These are phyloP conservation scores for Hypercompe scribonia DNA, from an alignment of 2,888 invertebrate genomes.

Conservation along the genomic window DNA sequence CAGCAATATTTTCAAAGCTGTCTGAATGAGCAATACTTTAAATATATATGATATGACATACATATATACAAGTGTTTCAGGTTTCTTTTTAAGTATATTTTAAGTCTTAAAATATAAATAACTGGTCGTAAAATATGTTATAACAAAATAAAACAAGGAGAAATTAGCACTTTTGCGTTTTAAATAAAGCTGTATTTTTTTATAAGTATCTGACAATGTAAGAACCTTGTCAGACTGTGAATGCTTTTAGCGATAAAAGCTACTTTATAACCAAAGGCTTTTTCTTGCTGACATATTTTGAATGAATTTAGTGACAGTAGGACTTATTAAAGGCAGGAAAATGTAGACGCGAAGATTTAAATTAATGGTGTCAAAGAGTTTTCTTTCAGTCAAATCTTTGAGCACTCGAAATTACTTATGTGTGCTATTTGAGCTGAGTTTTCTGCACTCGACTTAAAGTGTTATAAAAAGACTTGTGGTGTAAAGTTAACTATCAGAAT, in stretches of 20 bases:
- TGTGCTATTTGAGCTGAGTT: background rate
- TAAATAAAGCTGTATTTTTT: background rate
- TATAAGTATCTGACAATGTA: conserved; percentile 2
- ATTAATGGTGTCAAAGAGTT: background rate
- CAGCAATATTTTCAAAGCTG: too few species aligned
- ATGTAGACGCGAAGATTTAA: background rate
- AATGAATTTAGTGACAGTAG: background rate
- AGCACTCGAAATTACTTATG: background rate
- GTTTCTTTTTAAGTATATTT: too few species aligned
- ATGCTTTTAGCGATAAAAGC: conserved; percentile 1
- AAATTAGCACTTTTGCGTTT: background rate
- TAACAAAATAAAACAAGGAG: background rate
- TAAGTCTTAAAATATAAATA: background rate
- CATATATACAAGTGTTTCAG: too few species aligned
- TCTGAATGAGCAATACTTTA: too few species aligned
- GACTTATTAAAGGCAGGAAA: background rate
- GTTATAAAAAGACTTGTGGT: background rate
- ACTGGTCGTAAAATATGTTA: background rate
- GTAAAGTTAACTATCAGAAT: too few species aligned
- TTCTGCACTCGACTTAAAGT: background rate
- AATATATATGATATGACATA: too few species aligned
- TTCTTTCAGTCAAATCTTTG: background rate
- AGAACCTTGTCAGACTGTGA: background rate
- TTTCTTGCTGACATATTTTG: background rate
- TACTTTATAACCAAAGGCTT: conserved; percentile 1